Percentiles rank a stretch among this genome's conserved stretches.
Conservation (phyloP, 2,797 vertebrate genomes). For the Momotus momota region DNA sequence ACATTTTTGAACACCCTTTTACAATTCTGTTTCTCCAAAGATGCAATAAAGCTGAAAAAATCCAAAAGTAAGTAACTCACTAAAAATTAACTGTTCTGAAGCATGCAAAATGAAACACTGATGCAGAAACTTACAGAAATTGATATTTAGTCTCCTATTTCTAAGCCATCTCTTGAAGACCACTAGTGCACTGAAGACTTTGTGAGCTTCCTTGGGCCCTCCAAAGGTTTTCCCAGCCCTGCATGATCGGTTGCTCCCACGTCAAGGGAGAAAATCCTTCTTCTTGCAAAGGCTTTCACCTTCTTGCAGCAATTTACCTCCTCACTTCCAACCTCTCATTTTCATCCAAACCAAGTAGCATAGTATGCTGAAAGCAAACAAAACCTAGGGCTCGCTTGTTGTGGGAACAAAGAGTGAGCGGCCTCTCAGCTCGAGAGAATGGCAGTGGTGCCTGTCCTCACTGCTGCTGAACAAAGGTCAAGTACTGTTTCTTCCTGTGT, state of each 20-base stretch:
- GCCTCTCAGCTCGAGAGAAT: not conserved
- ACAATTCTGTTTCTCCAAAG: not conserved
- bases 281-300: not conserved
- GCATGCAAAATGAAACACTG: not conserved
- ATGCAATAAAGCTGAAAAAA: not conserved
- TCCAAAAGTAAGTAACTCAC: not conserved
- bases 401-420: not conserved
- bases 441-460: not conserved
- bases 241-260: not conserved
- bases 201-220: not conserved
- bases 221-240: not conserved
- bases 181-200: not conserved
- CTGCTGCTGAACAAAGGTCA: not conserved
- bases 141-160: not conserved
- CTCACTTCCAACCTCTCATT: not conserved
- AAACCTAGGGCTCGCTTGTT: fast-evolving
- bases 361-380: not conserved
- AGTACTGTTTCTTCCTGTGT: not conserved
- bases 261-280: not conserved
- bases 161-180: not conserved
- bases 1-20: fast-evolving
- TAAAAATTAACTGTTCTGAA: not conserved
- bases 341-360: not conserved
- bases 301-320: not conserved
- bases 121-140: not conserved